These are phyloP conservation scores for Eurypyga helias DNA, from an alignment of 2,113 vertebrate genomes.

Conservation along the genomic window DNA sequence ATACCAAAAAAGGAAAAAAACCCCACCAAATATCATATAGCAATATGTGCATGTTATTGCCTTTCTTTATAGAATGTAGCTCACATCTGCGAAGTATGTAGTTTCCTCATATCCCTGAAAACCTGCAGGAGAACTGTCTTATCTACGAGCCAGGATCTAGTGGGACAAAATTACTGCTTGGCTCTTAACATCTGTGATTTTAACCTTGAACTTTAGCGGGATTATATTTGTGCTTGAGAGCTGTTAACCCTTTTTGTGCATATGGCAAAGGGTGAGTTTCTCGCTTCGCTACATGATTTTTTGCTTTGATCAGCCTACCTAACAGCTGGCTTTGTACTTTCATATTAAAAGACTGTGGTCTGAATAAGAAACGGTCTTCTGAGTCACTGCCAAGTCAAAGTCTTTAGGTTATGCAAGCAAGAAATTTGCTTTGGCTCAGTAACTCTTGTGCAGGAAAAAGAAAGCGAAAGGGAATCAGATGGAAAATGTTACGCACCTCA, in stretches of 20 bases:
- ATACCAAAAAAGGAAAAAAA: neutral
- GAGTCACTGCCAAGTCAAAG: neutral
- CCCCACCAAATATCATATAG: fast-evolving
- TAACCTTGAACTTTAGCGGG: neutral
- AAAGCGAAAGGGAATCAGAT: neutral
- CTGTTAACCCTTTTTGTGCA: neutral
- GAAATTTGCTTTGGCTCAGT: neutral
- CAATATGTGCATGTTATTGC: neutral
- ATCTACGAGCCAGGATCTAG: neutral
- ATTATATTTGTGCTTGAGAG: neutral
- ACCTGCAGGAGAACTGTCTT: neutral
- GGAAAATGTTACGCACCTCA: neutral
- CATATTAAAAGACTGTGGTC: neutral
- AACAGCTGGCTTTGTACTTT: neutral
- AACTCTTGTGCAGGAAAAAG: neutral
- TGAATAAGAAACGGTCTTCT: fast-evolving
- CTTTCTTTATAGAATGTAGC: neutral
- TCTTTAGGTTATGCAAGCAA: neutral
- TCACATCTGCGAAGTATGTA: neutral
- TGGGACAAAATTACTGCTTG: neutral
- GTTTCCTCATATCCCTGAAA: neutral
- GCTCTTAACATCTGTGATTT: neutral
- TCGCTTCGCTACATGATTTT: neutral
- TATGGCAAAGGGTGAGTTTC: neutral
- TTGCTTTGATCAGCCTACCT: neutral